A percentile compares a stretch with the other conserved stretches of the same genome.
Evolutionary conservation across 2,888 invertebrate species (phyloP).

Genomic region (Horisme vitalbata): DNA sequence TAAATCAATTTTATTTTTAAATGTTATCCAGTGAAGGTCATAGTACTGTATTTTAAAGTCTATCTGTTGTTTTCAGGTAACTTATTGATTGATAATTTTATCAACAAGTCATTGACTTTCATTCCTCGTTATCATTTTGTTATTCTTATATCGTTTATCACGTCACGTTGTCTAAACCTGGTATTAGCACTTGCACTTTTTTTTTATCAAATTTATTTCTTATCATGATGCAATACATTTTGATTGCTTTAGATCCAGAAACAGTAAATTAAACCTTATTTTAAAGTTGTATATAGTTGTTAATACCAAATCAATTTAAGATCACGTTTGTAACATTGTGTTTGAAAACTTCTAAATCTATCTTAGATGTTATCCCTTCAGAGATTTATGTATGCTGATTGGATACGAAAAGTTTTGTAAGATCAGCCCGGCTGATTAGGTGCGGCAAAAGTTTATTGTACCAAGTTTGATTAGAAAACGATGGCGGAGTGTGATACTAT

Average conservation of each 20-base stretch:
- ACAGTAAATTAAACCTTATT: background rate
- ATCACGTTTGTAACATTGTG: background rate
- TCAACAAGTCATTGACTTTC: slow-evolving; percentile 33
- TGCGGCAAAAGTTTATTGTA: slow-evolving; percentile 59
- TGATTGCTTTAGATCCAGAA: background rate
- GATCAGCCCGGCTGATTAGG: slow-evolving; percentile 55
- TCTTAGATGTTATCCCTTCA: slow-evolving; percentile 44
- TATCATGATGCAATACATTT: slow-evolving; percentile 20
- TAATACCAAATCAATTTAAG: too few species aligned
- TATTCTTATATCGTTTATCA: slow-evolving; percentile 23
- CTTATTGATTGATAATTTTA: slow-evolving; percentile 8
- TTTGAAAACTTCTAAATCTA: slow-evolving; percentile 40
- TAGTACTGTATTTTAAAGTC: background rate
- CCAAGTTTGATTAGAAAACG: slow-evolving; percentile 67
- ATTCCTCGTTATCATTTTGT: slow-evolving; percentile 20
- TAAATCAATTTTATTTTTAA: background rate
- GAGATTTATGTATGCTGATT: slow-evolving; percentile 63
- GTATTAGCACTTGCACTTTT: slow-evolving; percentile 14
- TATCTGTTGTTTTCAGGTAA: slow-evolving; percentile 16
- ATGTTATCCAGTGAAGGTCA: slow-evolving; percentile 1
- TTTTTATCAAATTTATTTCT: slow-evolving; percentile 17
- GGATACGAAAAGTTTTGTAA: slow-evolving; percentile 49
- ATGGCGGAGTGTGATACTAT: slow-evolving; percentile 49
- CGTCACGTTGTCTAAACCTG: slow-evolving; percentile 11
- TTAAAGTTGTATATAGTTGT: too few species aligned